These are phyloP conservation scores for Cygnus atratus DNA, from an alignment of 2,113 vertebrate species.

Conservation along the genomic window DNA sequence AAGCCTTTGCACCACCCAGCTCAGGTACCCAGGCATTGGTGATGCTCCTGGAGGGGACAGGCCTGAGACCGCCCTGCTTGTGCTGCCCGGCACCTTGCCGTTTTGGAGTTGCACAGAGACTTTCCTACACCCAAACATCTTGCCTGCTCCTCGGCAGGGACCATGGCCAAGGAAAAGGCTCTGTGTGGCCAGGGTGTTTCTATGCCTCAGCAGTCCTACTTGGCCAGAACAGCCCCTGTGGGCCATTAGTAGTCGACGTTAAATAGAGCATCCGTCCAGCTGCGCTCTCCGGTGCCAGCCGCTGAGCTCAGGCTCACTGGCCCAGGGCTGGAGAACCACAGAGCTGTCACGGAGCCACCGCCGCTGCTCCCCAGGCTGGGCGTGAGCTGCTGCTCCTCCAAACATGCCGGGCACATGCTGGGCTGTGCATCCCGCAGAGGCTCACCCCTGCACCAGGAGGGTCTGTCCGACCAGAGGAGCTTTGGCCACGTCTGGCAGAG, in stretches of 20 bases:
- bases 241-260: background rate
- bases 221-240: slow-evolving; percentile 3
- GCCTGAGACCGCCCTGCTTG: rapidly evolving
- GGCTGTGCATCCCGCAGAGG: rapidly evolving
- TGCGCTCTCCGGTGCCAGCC: slow-evolving; percentile 1
- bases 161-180: slow-evolving; percentile 22
- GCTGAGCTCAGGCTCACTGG: slow-evolving; percentile 16
- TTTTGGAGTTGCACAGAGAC: background rate
- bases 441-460: background rate
- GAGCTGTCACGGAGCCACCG: background rate
- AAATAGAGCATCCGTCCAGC: slow-evolving; percentile 51
- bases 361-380: rapidly evolving
- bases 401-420: background rate
- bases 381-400: background rate
- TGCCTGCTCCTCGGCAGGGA: background rate
- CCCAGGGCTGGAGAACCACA: background rate
- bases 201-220: slow-evolving; percentile 37
- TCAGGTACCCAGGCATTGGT: background rate
- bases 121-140: background rate
- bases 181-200: background rate
- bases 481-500: background rate
- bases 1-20: background rate
- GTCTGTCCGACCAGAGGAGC: background rate
- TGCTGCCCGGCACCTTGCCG: background rate
- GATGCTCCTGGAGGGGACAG: background rate